Percentiles rank a stretch among this genome's conserved stretches.
These are phyloP conservation scores for Tokudaia muenninki DNA, from an alignment of 2,797 vertebrate genomes.

Conservation along the genomic window DNA sequence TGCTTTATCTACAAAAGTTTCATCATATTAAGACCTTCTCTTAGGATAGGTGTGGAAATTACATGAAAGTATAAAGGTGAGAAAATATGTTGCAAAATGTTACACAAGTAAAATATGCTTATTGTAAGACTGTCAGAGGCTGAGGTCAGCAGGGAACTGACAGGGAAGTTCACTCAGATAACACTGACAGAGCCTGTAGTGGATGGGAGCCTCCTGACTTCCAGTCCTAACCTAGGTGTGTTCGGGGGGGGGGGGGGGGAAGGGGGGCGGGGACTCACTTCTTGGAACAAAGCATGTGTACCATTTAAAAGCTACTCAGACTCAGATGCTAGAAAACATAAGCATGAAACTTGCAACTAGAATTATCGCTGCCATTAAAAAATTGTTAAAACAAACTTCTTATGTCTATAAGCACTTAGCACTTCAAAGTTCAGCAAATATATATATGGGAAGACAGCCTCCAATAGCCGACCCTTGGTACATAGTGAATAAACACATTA, in stretches of 20 bases:
- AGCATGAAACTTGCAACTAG: not conserved
- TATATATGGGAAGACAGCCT: not conserved
- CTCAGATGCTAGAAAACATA: not conserved
- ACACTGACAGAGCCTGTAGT: not conserved
- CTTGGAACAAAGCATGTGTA: not conserved
- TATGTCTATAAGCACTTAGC: not conserved
- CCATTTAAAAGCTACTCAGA: not conserved
- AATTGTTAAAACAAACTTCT: not conserved
- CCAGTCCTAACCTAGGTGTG: not conserved
- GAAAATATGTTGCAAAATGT: not conserved
- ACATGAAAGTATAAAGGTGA: slow-evolving; percentile 37
- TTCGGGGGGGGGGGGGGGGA: no score
- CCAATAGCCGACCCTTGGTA: not conserved
- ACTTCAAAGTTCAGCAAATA: not conserved
- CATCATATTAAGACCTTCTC: slow-evolving; percentile 3
- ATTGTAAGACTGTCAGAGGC: slow-evolving; percentile 9
- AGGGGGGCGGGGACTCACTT: rapidly evolving
- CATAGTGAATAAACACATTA: not conserved
- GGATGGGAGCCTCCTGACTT: not conserved
- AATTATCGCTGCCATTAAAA: not conserved
- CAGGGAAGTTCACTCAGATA: not conserved
- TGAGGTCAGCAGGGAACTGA: not conserved
- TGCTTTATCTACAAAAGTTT: not conserved
- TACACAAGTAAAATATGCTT: not conserved
- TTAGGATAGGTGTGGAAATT: not conserved